A percentile compares a stretch with the other conserved stretches of the same genome.
Conservation (phyloP, 2,888 invertebrate species). For the Xestia sexstrigata region DNA sequence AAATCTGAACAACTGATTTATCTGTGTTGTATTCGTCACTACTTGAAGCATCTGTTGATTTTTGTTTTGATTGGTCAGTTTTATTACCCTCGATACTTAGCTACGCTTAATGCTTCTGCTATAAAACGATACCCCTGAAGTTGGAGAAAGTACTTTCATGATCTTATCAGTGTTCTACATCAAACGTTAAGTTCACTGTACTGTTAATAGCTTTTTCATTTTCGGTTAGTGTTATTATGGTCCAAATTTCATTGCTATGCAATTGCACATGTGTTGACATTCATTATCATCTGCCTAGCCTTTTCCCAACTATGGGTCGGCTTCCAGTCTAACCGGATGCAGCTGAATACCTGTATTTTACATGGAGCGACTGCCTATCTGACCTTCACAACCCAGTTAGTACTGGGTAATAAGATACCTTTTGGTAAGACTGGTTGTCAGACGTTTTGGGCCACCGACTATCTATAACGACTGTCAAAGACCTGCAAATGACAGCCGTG, state of each 20-base stretch:
- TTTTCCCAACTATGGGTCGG: too few relatives aligned
- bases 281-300: too few relatives aligned
- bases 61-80: constrained; percentile 26
- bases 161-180: constrained; percentile 11
- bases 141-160: constrained; percentile 16
- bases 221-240: neutral
- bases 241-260: neutral
- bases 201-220: neutral
- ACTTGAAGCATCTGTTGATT: constrained; percentile 10
- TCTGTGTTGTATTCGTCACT: constrained; percentile 8
- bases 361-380: too few relatives aligned
- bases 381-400: too few relatives aligned
- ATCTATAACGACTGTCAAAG: too few relatives aligned
- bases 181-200: too few relatives aligned
- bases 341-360: too few relatives aligned
- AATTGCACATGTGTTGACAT: neutral
- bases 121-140: constrained; percentile 7
- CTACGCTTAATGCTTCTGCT: neutral
- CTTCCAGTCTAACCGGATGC: too few relatives aligned
- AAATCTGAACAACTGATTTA: constrained; percentile 20
- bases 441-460: too few relatives aligned
- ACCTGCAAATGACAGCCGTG: too few relatives aligned
- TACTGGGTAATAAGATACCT: too few relatives aligned
- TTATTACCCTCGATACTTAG: constrained; percentile 7
- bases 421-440: too few relatives aligned